These are phyloP conservation scores for Cotesia vestalis DNA, from an alignment of 1,140 invertebrate species.

Conservation along the genomic window DNA sequence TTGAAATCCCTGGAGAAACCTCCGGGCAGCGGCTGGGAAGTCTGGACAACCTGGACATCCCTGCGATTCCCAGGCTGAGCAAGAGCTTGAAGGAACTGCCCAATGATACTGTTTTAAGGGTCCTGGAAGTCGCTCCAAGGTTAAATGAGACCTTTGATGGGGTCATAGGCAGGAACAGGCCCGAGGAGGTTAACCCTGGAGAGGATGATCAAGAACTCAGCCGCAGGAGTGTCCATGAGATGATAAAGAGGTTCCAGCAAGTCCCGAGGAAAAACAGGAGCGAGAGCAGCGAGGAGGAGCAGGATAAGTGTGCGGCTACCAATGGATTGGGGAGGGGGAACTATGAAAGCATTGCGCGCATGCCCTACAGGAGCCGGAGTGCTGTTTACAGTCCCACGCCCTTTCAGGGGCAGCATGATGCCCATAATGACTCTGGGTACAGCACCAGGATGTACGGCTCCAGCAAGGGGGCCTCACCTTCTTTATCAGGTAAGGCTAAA, in stretches of 20 bases:
- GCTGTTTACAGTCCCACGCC: slow-evolving; percentile 62
- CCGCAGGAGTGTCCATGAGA: slow-evolving; percentile 57
- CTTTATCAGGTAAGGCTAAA: slow-evolving; percentile 70
- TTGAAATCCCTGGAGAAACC: slow-evolving; percentile 53
- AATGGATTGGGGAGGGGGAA: slow-evolving; percentile 46
- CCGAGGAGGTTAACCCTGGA: slow-evolving; percentile 39
- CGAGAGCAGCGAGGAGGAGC: slow-evolving; percentile 57
- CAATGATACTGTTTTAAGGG: slow-evolving; percentile 44
- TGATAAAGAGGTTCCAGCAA: slow-evolving; percentile 59
- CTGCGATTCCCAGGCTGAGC: slow-evolving; percentile 58
- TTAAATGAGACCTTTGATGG: slow-evolving; percentile 57
- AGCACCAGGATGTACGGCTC: slow-evolving; percentile 81
- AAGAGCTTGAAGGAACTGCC: slow-evolving; percentile 54
- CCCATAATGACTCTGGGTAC: slow-evolving; percentile 81
- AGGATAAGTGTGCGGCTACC: slow-evolving; percentile 36
- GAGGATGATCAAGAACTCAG: slow-evolving; percentile 43
- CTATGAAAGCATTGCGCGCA: slow-evolving; percentile 54
- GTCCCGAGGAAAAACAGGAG: slow-evolving; percentile 55
- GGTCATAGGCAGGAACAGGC: slow-evolving; percentile 48
- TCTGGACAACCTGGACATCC: slow-evolving; percentile 69
- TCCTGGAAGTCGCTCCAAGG: slow-evolving; percentile 46
- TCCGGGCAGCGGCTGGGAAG: slow-evolving; percentile 56
- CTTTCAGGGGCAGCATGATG: slow-evolving; percentile 59
- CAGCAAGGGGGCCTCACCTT: slow-evolving; percentile 79
- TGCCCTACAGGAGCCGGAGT: slow-evolving; percentile 60